These are phyloP conservation scores for Setipinna tenuifilis DNA, from an alignment of 2,797 vertebrate genomes.

Conservation along the genomic window DNA sequence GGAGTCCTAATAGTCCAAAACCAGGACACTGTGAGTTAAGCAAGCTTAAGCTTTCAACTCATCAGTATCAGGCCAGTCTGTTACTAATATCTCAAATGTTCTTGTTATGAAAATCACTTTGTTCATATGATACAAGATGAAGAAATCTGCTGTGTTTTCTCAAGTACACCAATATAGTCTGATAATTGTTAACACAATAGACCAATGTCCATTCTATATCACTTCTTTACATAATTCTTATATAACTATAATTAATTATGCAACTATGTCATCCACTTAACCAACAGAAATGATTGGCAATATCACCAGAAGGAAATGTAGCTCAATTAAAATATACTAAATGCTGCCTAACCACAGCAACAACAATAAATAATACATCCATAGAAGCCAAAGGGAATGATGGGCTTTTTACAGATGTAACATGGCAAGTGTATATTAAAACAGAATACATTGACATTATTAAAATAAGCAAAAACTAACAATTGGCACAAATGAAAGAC, in stretches of 20 bases:
- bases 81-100: not conserved
- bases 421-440: not conserved
- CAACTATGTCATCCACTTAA: not conserved
- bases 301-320: not conserved
- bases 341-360: not conserved
- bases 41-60: not conserved
- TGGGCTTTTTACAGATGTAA: not conserved
- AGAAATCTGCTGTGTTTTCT: not conserved
- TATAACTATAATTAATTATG: not conserved
- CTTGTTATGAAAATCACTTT: not conserved
- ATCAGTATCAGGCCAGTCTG: not conserved
- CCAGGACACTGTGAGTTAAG: constrained; percentile 9
- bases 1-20: not conserved
- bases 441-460: not conserved
- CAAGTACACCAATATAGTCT: not conserved
- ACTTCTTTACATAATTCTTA: not conserved
- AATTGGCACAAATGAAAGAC: too few relatives aligned
- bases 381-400: not conserved
- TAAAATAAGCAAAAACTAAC: not conserved
- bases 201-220: not conserved
- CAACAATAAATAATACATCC: not conserved
- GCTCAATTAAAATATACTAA: not conserved
- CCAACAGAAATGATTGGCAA: not conserved
- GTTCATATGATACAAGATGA: not conserved
- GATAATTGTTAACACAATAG: not conserved